Percentiles rank a stretch among this genome's conserved stretches.
These are phyloP conservation scores for Axea sp. DNA, from an alignment of 2,888 invertebrate genomes.

Conservation along the genomic window DNA sequence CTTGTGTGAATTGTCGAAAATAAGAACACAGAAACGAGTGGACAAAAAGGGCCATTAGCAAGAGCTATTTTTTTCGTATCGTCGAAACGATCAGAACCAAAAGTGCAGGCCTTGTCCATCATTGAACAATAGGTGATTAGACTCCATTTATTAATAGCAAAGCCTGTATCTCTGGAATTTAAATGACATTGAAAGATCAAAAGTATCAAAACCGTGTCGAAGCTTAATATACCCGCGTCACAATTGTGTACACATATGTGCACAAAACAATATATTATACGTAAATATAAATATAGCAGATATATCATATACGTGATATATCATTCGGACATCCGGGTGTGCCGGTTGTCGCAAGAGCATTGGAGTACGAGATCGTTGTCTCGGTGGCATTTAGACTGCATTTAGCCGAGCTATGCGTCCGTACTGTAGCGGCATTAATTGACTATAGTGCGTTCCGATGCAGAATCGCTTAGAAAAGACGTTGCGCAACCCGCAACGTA, in stretches of 20 bases:
- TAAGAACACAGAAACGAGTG: not conserved
- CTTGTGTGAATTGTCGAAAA: too few relatives aligned
- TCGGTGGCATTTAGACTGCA: slow-evolving; percentile 70
- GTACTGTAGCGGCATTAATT: slow-evolving; percentile 67
- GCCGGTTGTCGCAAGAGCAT: slow-evolving; percentile 61
- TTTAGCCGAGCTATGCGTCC: slow-evolving; percentile 65
- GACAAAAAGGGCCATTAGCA: not conserved
- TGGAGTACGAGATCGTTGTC: slow-evolving; percentile 57
- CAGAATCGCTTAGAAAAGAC: slow-evolving; percentile 70
- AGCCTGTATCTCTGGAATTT: not conserved
- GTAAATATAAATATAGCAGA: slow-evolving; percentile 3
- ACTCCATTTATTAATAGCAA: slow-evolving; percentile 16
- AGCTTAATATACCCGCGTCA: too few relatives aligned
- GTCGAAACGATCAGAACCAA: slow-evolving; percentile 12
- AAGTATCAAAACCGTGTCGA: slow-evolving; percentile 21
- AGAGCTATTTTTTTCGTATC: not conserved
- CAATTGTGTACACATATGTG: not conserved
- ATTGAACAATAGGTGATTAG: slow-evolving; percentile 36
- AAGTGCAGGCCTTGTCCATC: slow-evolving; percentile 38
- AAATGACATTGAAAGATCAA: slow-evolving; percentile 42
- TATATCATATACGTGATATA: slow-evolving; percentile 53
- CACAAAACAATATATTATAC: not conserved
- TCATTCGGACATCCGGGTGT: slow-evolving; percentile 74
- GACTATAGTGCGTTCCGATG: slow-evolving; percentile 70
- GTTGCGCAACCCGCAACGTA: slow-evolving; percentile 69